Evolutionary conservation across 2,113 vertebrate species (phyloP).

Genomic region (Sylvilagus bachmani): DNA sequence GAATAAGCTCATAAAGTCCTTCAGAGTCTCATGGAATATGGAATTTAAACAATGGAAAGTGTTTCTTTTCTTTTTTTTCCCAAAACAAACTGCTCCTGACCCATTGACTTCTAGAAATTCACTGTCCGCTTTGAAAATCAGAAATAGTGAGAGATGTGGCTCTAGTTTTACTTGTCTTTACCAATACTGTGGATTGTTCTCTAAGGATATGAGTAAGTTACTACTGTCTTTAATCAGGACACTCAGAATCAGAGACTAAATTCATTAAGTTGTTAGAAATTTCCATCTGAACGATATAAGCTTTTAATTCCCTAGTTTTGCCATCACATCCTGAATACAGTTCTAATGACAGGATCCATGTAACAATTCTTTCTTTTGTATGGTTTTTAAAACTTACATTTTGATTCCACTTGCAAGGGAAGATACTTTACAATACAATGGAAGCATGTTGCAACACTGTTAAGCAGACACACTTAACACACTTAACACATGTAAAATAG

Average conservation of each 20-base stretch:
- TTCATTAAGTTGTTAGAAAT: slow-evolving; percentile 14
- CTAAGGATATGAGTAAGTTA: not conserved
- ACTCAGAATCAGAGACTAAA: slow-evolving; percentile 29
- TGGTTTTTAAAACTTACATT: slow-evolving; percentile 30
- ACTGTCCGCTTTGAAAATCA: not conserved
- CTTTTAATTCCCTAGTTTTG: slow-evolving; percentile 24
- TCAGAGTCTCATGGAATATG: not conserved
- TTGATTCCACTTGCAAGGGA: slow-evolving; percentile 11
- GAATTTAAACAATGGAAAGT: not conserved
- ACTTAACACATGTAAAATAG: not conserved
- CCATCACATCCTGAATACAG: not conserved
- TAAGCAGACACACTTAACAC: not conserved
- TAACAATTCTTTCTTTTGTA: slow-evolving; percentile 9
- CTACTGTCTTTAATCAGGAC: not conserved
- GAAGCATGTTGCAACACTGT: not conserved
- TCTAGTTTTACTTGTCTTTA: not conserved
- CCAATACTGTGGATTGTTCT: not conserved
- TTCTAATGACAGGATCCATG: slow-evolving; percentile 16
- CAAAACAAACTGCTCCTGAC: not conserved
- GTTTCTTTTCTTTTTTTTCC: not conserved
- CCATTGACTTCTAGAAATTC: not conserved
- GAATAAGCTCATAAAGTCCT: not conserved
- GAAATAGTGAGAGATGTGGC: not conserved
- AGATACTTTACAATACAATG: slow-evolving; percentile 2
- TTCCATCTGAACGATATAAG: not conserved